Conservation (phyloP, 92 coral and sea anemone genomes). For the Epizoanthus rinbou region DNA sequence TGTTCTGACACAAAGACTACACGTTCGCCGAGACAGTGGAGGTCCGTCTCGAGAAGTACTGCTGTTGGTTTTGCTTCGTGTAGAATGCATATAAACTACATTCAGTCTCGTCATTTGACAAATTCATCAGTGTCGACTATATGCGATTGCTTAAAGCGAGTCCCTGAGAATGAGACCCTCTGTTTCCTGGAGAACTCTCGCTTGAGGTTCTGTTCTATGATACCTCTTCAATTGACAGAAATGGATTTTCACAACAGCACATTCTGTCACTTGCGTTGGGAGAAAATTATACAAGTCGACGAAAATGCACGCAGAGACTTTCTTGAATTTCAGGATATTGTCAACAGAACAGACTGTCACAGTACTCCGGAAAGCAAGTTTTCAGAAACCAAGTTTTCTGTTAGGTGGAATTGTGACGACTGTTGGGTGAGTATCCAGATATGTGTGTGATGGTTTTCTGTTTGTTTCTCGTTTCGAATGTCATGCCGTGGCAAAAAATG, state of each 20-base stretch:
- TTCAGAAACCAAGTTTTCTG: conserved; percentile 22
- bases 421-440: conserved; percentile 38
- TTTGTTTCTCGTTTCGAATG: not conserved
- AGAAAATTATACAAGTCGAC: conserved; percentile 24
- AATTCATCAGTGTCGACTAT: conserved; percentile 1
- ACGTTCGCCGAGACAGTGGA: not conserved
- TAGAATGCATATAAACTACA: conserved; percentile 11
- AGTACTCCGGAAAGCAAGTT: conserved; percentile 19
- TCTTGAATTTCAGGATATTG: conserved; percentile 34
- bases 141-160: conserved; percentile 22
- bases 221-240: conserved; percentile 26
- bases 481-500: not conserved
- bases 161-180: not conserved
- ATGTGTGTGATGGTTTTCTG: not conserved
- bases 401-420: conserved; percentile 35
- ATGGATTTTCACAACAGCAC: conserved; percentile 31
- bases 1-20: conserved; percentile 14
- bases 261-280: conserved; percentile 6
- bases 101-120: conserved; percentile 10
- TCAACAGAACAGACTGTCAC: conserved; percentile 29
- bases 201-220: conserved; percentile 29
- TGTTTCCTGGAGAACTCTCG: conserved; percentile 22
- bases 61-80: not conserved
- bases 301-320: conserved; percentile 27
- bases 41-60: conserved; percentile 15